Conservation (phyloP, 2,888 invertebrate species). For the Ptilodon capucinus region DNA sequence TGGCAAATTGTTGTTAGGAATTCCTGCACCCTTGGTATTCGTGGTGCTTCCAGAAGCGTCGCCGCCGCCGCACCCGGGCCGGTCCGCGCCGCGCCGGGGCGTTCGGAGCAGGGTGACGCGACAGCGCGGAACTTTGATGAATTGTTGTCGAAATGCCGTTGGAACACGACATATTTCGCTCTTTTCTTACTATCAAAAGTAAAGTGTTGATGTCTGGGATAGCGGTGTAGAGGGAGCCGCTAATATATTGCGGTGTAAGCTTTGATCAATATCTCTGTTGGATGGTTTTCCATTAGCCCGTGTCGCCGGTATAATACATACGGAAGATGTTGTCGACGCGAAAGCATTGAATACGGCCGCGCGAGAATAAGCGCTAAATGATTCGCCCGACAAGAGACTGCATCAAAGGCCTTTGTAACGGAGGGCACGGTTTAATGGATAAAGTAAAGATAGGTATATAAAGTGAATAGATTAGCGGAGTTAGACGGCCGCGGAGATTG, state of each 20-base stretch:
- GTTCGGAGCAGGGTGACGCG: not conserved
- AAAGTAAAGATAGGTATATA: conserved; percentile 23
- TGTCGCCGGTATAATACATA: not conserved
- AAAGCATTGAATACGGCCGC: not conserved
- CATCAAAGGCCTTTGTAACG: conserved; percentile 28
- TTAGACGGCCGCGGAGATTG: conserved; percentile 13
- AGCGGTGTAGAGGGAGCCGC: too few species aligned
- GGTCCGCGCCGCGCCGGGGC: not conserved
- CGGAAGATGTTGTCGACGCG: not conserved
- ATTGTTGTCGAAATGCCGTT: conserved; percentile 3
- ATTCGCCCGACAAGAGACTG: conserved; percentile 10
- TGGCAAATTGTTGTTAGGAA: not conserved
- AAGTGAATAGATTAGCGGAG: conserved; percentile 32
- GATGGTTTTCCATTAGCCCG: not conserved
- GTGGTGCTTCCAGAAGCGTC: too few species aligned
- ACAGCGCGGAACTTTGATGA: not conserved
- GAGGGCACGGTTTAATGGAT: conserved; percentile 18
- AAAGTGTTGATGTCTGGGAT: too few species aligned
- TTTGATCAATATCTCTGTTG: not conserved
- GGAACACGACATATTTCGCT: not conserved
- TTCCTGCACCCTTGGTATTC: not conserved
- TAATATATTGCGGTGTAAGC: not conserved
- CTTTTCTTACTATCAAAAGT: too few species aligned
- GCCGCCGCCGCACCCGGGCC: too few species aligned
- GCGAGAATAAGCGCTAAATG: conserved; percentile 8